A percentile compares a stretch with the other conserved stretches of the same genome.
phyloP scores from a whole-genome alignment of 2,888 invertebrate genomes.

The Thelaira solivaga region DNA sequence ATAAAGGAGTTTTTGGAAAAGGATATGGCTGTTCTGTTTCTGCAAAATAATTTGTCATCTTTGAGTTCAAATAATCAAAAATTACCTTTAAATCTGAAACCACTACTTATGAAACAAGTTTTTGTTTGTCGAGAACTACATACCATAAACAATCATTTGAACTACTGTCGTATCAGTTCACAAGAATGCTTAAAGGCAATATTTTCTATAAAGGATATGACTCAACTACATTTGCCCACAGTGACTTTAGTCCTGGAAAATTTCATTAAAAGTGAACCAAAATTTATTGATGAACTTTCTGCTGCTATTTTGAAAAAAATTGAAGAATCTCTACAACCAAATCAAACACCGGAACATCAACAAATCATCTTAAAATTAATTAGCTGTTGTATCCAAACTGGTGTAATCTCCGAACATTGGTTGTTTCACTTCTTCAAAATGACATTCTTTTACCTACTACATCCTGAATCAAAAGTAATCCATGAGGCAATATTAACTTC shows the following conservation, averaged over 20 bases:
- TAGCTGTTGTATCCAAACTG: constrained; percentile 60
- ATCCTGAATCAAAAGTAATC: constrained; percentile 70
- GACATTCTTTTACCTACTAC: constrained; percentile 72
- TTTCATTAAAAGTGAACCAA: constrained; percentile 53
- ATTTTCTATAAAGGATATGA: constrained; percentile 2
- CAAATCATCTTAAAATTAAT: constrained; percentile 66
- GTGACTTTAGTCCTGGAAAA: constrained; percentile 62
- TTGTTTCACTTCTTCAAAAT: constrained; percentile 74
- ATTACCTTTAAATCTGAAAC: constrained; percentile 31
- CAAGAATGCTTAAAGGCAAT: constrained; percentile 53
- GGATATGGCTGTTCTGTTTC: background rate
- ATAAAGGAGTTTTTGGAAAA: background rate
- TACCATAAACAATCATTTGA: constrained; percentile 65
- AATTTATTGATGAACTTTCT: constrained; percentile 66
- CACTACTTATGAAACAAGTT: constrained; percentile 38
- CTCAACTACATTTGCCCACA: constrained; percentile 34
- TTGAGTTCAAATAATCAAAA: background rate
- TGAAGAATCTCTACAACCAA: constrained; percentile 54
- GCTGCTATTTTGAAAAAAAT: constrained; percentile 59
- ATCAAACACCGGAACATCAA: constrained; percentile 59
- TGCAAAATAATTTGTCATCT: background rate
- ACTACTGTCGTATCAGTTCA: constrained; percentile 45
- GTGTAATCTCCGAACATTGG: constrained; percentile 70
- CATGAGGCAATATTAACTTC: constrained; percentile 73
- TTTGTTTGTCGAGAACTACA: constrained; percentile 25